Percentiles rank a stretch among this genome's conserved stretches.
These are phyloP conservation scores for Xylota sylvarum DNA, from an alignment of 2,888 invertebrate species.

Conservation along the genomic window DNA sequence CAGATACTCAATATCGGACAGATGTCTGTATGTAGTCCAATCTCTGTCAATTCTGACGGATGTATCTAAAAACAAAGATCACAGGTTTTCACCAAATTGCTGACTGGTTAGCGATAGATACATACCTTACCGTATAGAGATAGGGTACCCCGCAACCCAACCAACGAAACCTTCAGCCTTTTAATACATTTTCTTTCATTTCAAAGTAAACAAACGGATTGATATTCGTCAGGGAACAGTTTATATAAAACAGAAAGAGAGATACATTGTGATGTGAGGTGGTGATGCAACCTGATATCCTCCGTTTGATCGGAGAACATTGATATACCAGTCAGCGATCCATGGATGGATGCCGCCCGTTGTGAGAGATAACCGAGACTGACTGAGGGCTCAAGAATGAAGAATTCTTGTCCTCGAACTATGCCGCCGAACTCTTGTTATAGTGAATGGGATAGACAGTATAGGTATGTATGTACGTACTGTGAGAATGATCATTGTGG, in stretches of 20 bases:
- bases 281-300: slow-evolving; percentile 73
- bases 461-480: slow-evolving; percentile 9
- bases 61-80: too few relatives aligned
- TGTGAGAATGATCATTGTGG: slow-evolving; percentile 42
- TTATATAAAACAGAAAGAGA: slow-evolving; percentile 21
- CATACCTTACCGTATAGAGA: too few relatives aligned
- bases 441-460: too few relatives aligned
- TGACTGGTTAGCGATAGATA: too few relatives aligned
- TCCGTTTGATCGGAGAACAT: slow-evolving; percentile 68
- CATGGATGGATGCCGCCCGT: slow-evolving; percentile 71
- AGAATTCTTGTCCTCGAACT: slow-evolving; percentile 73
- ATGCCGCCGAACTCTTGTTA: slow-evolving; percentile 67
- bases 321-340: slow-evolving; percentile 71
- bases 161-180: neutral
- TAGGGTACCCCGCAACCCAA: slow-evolving; percentile 2
- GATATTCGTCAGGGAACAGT: slow-evolving; percentile 58
- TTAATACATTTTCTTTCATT: neutral
- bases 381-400: slow-evolving; percentile 52
- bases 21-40: too few relatives aligned
- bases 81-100: too few relatives aligned
- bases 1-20: too few relatives aligned
- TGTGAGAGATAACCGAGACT: slow-evolving; percentile 68
- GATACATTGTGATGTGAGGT: slow-evolving; percentile 29
- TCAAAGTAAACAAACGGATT: slow-evolving; percentile 47
- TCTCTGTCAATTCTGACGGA: too few relatives aligned